Evolutionary conservation across 1,140 invertebrate species (phyloP).

Genomic region (Sycophila sp.): DNA sequence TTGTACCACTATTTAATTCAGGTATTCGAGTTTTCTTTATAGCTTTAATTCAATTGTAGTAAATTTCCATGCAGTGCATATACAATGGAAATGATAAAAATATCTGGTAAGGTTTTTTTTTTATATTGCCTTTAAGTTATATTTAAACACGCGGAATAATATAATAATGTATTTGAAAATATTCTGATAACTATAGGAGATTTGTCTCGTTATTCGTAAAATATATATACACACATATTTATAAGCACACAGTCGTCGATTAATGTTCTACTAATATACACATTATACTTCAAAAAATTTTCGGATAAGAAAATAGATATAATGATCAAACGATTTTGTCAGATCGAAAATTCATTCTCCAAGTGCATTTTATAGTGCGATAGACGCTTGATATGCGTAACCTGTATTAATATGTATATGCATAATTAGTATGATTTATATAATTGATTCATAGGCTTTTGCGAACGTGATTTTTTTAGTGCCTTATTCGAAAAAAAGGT

Average conservation of each 20-base stretch:
- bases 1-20: slow-evolving; percentile 25
- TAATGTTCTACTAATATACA: slow-evolving; percentile 19
- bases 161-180: slow-evolving; percentile 30
- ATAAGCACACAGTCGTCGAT: slow-evolving; percentile 7
- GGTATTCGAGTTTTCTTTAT: slow-evolving; percentile 30
- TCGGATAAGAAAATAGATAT: slow-evolving; percentile 34
- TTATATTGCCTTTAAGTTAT: slow-evolving; percentile 16
- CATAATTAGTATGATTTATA: slow-evolving; percentile 5
- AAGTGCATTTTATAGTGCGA: slow-evolving; percentile 37
- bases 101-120: slow-evolving; percentile 24
- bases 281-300: slow-evolving; percentile 16
- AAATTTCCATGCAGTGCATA: background rate
- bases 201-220: slow-evolving; percentile 19
- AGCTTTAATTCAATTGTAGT: slow-evolving; percentile 17
- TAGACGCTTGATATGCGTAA: slow-evolving; percentile 39
- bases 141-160: slow-evolving; percentile 20
- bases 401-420: slow-evolving; percentile 29
- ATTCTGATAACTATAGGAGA: slow-evolving; percentile 32
- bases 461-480: slow-evolving; percentile 28
- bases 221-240: slow-evolving; percentile 28
- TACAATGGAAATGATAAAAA: slow-evolving; percentile 28
- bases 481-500: slow-evolving; percentile 20
- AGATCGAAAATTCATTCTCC: slow-evolving; percentile 38
- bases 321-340: slow-evolving; percentile 35
- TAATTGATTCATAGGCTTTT: slow-evolving; percentile 32